Evolutionary conservation across 2,797 vertebrate species (phyloP), one percentile per base, ranked within the genome.

Genomic region (Tauraco hartlaubi): DNA sequence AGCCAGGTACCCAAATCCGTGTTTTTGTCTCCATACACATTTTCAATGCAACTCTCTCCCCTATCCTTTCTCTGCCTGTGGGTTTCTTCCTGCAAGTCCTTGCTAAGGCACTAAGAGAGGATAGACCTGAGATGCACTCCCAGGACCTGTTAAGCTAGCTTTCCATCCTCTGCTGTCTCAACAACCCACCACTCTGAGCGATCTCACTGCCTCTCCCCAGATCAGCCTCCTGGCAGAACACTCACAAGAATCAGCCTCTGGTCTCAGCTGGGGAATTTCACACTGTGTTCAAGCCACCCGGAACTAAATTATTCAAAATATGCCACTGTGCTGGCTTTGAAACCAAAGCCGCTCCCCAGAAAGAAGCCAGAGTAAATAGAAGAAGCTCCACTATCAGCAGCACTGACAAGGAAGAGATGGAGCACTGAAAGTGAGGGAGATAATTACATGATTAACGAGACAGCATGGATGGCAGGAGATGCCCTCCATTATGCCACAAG

Each of bases 301-400:
- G 77, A 92, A 92, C 74, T 94, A 94, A 94, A 96, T 94, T 94
- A 94, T 95, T 95, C 90, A 94, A 93, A 92, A 88, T 74, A 89
- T 6, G 43, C 92, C 83, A 80, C 86, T 82, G 90, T 89, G 83
- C 67, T 69, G 72, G 28, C 90, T 93, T 92, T 94, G 94, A 94
- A 96, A 83, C 49, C 64, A 81, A 79, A 95, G 56, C 62, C 0
- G 0, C 76, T 87, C 71, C 84, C 31, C 62, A 80, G 56, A 88
- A 97, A 75, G 76, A 52, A 91, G 39, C 16, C 39, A 48, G 61
- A 44, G 58, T 83, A 96, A 96, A 95, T 15, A 90, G 84, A 71
- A 90, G 80, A 67, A 90, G 80, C 64, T 87, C 81, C 92, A 84
- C 74, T 94, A 78, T 56, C 69, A 88, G 68, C 82, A 91, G 58